Percentiles rank a stretch among this genome's conserved stretches.
Conservation (phyloP, 1,140 invertebrate genomes). For the Lepidurus arcticus region DNA sequence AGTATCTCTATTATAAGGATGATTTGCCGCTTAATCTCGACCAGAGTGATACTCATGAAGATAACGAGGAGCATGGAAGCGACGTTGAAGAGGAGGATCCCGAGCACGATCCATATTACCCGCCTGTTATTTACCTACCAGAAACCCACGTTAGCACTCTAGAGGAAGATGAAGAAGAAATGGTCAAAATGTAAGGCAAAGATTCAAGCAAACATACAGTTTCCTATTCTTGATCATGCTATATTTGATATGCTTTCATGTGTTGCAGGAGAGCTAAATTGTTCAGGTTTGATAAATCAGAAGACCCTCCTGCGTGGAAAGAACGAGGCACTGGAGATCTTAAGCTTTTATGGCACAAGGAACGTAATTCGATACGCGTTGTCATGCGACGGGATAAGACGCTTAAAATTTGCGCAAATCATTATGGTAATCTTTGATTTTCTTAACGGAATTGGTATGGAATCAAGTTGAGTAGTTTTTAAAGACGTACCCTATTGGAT, state of each 20-base stretch:
- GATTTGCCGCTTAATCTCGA: neutral
- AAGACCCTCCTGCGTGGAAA: slow-evolving; percentile 61
- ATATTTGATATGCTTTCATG: slow-evolving; percentile 27
- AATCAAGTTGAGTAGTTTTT: too few species aligned
- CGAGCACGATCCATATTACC: slow-evolving; percentile 64
- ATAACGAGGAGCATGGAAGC: slow-evolving; percentile 36
- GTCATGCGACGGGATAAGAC: slow-evolving; percentile 82
- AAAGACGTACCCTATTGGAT: too few species aligned
- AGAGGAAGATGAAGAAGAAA: slow-evolving; percentile 70
- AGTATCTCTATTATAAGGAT: neutral
- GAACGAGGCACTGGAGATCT: slow-evolving; percentile 77
- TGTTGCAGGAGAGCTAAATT: slow-evolving; percentile 57
- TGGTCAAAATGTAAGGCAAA: slow-evolving; percentile 60
- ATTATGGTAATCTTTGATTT: slow-evolving; percentile 54
- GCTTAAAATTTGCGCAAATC: slow-evolving; percentile 81
- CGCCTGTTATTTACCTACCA: slow-evolving; percentile 67
- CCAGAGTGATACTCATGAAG: neutral
- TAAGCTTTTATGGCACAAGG: slow-evolving; percentile 66
- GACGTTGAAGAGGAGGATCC: slow-evolving; percentile 38
- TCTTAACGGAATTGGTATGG: too few species aligned
- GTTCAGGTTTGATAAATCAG: slow-evolving; percentile 55
- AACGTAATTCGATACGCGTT: slow-evolving; percentile 63
- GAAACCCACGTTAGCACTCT: slow-evolving; percentile 67
- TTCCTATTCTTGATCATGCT: slow-evolving; percentile 11
- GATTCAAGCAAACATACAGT: slow-evolving; percentile 25